These are phyloP conservation scores for Dioctria linearis DNA, from an alignment of 2,888 invertebrate genomes.

Conservation along the genomic window DNA sequence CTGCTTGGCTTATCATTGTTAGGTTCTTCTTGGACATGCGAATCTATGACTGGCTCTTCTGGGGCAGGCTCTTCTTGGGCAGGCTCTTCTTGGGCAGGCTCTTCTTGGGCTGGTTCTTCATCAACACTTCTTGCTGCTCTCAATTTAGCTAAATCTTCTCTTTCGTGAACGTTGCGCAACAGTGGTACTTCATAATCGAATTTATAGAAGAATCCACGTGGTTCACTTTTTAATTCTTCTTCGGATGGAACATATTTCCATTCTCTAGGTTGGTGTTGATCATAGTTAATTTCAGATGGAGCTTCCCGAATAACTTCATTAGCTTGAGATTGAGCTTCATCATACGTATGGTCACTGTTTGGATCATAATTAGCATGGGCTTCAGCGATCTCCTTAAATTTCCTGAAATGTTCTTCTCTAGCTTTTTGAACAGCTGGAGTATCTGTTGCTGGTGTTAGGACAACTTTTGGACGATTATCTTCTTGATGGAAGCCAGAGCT, in stretches of 20 bases:
- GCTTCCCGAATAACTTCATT: slow-evolving; percentile 54
- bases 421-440: slow-evolving; percentile 81
- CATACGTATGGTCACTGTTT: slow-evolving; percentile 62
- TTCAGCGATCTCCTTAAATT: slow-evolving; percentile 79
- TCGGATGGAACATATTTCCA: slow-evolving; percentile 65
- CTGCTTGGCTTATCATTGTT: not conserved
- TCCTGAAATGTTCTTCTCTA: slow-evolving; percentile 78
- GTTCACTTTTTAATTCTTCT: slow-evolving; percentile 73
- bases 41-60: too few species aligned
- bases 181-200: slow-evolving; percentile 78
- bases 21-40: too few species aligned
- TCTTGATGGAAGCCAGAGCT: slow-evolving; percentile 84
- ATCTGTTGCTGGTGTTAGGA: slow-evolving; percentile 77
- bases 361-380: slow-evolving; percentile 72
- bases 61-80: too few species aligned
- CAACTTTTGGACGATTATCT: slow-evolving; percentile 79
- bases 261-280: slow-evolving; percentile 62
- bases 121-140: not conserved
- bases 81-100: not conserved
- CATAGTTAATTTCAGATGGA: not conserved
- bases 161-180: slow-evolving; percentile 68
- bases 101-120: not conserved
- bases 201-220: slow-evolving; percentile 82
- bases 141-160: slow-evolving; percentile 62
- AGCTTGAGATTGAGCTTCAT: slow-evolving; percentile 57